Conservation (phyloP, 2,888 invertebrate species). For the Ophion costatus region DNA sequence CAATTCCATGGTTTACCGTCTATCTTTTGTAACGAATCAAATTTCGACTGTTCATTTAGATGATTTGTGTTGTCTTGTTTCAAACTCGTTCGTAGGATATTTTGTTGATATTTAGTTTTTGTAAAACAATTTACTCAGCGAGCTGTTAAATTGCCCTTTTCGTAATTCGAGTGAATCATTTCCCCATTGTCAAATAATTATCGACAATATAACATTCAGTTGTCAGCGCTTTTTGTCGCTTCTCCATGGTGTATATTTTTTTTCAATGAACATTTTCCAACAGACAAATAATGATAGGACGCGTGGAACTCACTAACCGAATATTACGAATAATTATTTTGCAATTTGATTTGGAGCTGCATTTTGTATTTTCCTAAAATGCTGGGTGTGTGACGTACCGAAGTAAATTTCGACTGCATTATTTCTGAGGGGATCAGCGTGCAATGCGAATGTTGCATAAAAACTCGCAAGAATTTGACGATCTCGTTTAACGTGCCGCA, state of each 20-base stretch:
- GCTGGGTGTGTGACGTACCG: conserved; percentile 14
- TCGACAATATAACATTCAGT: not conserved
- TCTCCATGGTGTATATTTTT: not conserved
- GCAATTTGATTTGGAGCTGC: not conserved
- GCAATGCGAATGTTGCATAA: not conserved
- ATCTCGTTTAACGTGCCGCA: conserved; percentile 27
- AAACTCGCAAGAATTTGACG: conserved; percentile 6
- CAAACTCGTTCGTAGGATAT: not conserved
- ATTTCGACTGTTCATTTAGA: not conserved
- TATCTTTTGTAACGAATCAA: not conserved
- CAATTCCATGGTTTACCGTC: not conserved
- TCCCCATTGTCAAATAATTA: not conserved
- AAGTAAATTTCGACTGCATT: conserved; percentile 20
- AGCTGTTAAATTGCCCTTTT: not conserved
- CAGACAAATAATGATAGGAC: not conserved
- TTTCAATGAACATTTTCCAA: not conserved
- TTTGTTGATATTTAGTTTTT: not conserved
- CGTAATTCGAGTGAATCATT: not conserved
- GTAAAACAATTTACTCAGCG: not conserved
- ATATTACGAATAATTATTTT: not conserved
- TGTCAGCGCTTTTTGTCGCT: not conserved
- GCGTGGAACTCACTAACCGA: not conserved
- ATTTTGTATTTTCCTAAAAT: not conserved
- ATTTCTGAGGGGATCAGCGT: not conserved
- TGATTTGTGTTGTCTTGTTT: not conserved